Percentiles rank a stretch among this genome's conserved stretches.
phyloP scores from a whole-genome alignment of 1,140 invertebrate genomes.

The Fopius arisanus region DNA sequence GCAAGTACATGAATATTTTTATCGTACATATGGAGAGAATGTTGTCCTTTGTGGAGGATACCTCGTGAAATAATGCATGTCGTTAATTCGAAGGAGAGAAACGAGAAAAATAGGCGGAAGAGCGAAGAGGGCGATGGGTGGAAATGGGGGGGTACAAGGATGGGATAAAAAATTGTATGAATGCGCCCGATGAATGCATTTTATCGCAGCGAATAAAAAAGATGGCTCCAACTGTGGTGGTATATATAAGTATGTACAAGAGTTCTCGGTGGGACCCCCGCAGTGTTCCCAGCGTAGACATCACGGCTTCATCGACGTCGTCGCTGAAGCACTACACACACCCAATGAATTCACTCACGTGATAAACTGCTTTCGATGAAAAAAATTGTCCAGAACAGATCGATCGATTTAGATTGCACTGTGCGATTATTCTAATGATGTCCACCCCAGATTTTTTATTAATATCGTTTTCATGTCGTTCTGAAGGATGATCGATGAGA shows the following conservation, averaged over 20 bases:
- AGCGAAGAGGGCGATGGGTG: not conserved
- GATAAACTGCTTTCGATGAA: conserved; percentile 51
- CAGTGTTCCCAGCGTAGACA: conserved; percentile 29
- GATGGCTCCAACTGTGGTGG: conserved; percentile 27
- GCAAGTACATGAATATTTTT: conserved; percentile 19
- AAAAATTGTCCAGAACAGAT: conserved; percentile 48
- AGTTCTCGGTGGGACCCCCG: conserved; percentile 26
- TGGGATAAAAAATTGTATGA: conserved; percentile 5
- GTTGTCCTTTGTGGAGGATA: not conserved
- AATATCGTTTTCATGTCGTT: conserved; percentile 40
- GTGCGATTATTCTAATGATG: conserved; percentile 51
- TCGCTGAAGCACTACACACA: conserved; percentile 7
- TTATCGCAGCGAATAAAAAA: conserved; percentile 47
- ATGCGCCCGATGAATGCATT: conserved; percentile 41
- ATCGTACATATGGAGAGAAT: not conserved
- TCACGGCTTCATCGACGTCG: conserved; percentile 29
- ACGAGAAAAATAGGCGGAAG: not conserved
- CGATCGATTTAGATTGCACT: conserved; percentile 56
- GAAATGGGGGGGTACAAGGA: no score
- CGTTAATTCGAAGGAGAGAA: no score
- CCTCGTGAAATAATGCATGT: not conserved
- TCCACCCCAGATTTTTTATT: conserved; percentile 33
- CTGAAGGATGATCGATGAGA: not conserved
- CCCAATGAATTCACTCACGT: conserved; percentile 44
- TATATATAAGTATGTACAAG: conserved; percentile 44